These are phyloP conservation scores for Sinodicranocentrus sp. DNA, from an alignment of 2,888 invertebrate species.

Conservation along the genomic window DNA sequence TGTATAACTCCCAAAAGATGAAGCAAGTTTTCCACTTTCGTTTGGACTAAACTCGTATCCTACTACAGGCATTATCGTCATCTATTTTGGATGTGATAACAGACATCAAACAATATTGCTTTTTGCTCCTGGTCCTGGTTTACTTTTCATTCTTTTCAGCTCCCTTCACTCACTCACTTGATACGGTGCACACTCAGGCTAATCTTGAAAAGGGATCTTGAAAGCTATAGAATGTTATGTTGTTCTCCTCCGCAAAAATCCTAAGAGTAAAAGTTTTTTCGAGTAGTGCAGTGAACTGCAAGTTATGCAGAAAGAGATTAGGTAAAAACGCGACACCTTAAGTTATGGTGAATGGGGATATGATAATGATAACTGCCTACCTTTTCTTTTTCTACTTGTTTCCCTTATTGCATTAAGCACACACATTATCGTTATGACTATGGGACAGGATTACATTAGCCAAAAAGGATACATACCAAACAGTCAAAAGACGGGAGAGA, in stretches of 20 bases:
- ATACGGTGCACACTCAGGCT: background rate
- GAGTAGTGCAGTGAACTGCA: constrained; percentile 60
- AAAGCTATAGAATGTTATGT: no score
- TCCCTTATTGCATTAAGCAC: no score
- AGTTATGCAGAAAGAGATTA: constrained; percentile 41
- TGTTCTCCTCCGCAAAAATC: background rate
- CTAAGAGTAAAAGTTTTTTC: background rate
- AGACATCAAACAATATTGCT: constrained; percentile 40
- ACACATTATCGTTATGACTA: background rate
- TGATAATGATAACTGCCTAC: constrained; percentile 25
- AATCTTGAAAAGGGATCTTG: background rate
- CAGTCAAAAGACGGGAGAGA: no score
- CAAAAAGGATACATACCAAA: background rate
- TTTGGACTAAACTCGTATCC: background rate
- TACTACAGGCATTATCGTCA: no score
- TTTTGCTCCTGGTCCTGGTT: constrained; percentile 58
- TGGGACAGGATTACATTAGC: constrained; percentile 6
- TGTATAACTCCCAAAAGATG: background rate
- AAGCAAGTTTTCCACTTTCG: background rate
- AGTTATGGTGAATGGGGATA: constrained; percentile 14
- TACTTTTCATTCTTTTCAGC: no score
- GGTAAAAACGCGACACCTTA: constrained; percentile 3
- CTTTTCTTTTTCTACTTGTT: background rate
- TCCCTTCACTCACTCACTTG: no score
- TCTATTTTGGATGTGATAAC: constrained; percentile 8